These are phyloP conservation scores for Neoniphon sammara DNA, from an alignment of 2,797 vertebrate genomes.

Conservation along the genomic window DNA sequence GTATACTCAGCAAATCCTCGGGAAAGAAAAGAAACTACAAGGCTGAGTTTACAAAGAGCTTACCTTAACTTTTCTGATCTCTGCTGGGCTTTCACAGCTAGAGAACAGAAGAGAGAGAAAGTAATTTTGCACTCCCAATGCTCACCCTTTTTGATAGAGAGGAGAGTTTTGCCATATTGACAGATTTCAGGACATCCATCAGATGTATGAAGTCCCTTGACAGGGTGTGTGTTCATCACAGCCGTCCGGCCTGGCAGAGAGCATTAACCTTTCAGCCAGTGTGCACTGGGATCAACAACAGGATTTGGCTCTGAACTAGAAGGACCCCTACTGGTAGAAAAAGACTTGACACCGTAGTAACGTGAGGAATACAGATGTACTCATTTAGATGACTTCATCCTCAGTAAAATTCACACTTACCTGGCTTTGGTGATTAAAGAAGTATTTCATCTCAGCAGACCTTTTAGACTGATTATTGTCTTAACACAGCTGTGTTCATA, in stretches of 20 bases:
- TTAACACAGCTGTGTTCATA: not conserved
- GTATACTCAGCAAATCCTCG: not conserved
- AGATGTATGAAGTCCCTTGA: constrained; percentile 23
- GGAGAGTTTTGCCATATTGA: constrained; percentile 32
- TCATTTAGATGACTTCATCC: not conserved
- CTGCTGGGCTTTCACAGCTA: not conserved
- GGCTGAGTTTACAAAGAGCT: constrained; percentile 54
- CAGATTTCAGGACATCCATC: constrained; percentile 40
- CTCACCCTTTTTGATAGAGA: constrained; percentile 18
- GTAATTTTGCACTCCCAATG: constrained; percentile 13
- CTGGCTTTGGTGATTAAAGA: not conserved
- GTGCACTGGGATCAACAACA: not conserved
- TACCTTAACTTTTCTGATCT: constrained; percentile 52
- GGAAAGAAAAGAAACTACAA: constrained; percentile 42
- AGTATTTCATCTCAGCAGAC: not conserved
- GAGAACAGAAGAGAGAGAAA: not conserved
- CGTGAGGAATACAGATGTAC: not conserved
- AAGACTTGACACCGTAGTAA: not conserved
- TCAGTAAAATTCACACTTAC: not conserved
- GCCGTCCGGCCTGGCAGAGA: constrained; percentile 10
- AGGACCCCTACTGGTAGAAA: constrained; percentile 73
- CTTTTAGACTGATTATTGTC: too few relatives aligned
- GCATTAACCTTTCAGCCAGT: constrained; percentile 14
- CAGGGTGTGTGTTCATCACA: constrained; percentile 23
- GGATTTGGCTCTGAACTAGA: constrained; percentile 38